Evolutionary conservation across 2,797 vertebrate genomes (phyloP), one percentile per base, ranked within the genome.

Genomic region (Esox masquinongy): DNA sequence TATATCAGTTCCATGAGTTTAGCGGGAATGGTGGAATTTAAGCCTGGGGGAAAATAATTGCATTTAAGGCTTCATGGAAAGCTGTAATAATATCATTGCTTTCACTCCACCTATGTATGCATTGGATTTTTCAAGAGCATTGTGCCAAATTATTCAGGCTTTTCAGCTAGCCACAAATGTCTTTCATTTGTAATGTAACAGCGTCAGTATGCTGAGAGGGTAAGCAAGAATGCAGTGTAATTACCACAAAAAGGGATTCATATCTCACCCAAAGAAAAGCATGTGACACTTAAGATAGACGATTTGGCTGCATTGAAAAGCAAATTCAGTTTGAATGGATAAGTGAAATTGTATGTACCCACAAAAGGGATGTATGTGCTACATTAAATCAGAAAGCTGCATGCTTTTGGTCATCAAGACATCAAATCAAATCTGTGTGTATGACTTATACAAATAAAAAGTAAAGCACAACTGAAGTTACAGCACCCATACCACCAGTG

Each of bases 61-160:
- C 56, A 50, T 59, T 61, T 19, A 51, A 43, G 22, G 24, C 56
- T 72, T 56, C 68, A 22, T 59, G 64, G 34, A 74, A 59, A 78
- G 61, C 68, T 82, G 50, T 63, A 56, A 78, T 74, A 79, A 75
- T 73, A 64, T 70, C 47, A 80, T 71, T 72, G 75, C 69, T 67
- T 50, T 19, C 50, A 79, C 66, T 80, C 68, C 77, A 73, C 72
- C 74, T 69, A 79, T 47, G 73, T 47, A 70, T 75, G 39, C 19
- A 0, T 26, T 59, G 31, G 56, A 73, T 79, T 76, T 77, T 82
- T 74, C 61, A 69, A 49, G 29, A 24, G 49, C 24, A 9, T 12
- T 39, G 43, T 66, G 43, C 34, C 61, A 80, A 76, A 82, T 80
- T 81, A 82, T 74, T 80, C 66, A 82, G 68, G 39, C 77, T 82